phyloP scores from a whole-genome alignment of 2,113 vertebrate genomes.

The Pterocles gutturalis region DNA sequence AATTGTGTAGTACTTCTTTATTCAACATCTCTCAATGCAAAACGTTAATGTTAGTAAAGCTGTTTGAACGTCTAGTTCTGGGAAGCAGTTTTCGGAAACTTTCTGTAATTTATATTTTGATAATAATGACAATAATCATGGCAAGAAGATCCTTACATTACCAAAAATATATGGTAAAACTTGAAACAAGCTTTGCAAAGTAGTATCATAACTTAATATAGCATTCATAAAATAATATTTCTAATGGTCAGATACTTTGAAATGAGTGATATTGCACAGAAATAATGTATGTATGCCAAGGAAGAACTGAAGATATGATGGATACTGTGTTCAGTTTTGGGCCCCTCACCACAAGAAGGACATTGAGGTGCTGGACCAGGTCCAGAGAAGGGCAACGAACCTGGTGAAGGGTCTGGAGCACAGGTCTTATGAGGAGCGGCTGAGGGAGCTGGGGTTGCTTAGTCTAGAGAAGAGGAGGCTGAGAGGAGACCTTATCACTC shows the following conservation, averaged over 20 bases:
- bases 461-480: too few species aligned
- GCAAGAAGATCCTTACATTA: not conserved
- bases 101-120: not conserved
- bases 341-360: too few species aligned
- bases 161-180: not conserved
- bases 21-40: not conserved
- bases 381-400: too few species aligned
- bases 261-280: not conserved
- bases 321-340: not conserved
- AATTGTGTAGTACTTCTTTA: not conserved
- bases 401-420: too few species aligned
- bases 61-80: not conserved
- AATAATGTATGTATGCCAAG: not conserved
- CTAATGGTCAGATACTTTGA: not conserved
- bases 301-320: not conserved
- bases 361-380: too few species aligned
- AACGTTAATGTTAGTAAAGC: not conserved
- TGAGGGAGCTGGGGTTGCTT: too few species aligned
- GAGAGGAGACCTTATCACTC: too few species aligned
- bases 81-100: not conserved
- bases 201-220: not conserved
- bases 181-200: not conserved
- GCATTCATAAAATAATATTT: not conserved
- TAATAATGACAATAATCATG: not conserved
- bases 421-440: too few species aligned